Percentiles rank a stretch among this genome's conserved stretches.
These are phyloP conservation scores for Atopsyche davidsoni DNA, from an alignment of 1,140 invertebrate genomes.

Conservation along the genomic window DNA sequence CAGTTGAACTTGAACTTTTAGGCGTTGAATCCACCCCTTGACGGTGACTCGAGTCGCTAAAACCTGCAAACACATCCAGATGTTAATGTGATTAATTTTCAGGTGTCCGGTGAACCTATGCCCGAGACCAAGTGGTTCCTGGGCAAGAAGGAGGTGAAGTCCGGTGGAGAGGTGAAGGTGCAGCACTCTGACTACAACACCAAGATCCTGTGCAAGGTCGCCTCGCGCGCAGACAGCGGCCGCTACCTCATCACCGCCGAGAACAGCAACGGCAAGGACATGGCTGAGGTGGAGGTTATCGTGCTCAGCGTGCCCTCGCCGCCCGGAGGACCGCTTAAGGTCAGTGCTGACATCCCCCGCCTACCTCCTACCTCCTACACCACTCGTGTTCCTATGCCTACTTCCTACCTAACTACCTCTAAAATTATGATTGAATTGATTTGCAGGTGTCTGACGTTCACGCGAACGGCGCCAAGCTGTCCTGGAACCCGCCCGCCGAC, in stretches of 20 bases:
- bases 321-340: constrained; percentile 87
- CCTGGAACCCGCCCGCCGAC: constrained; percentile 86
- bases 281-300: constrained; percentile 85
- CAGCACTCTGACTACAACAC: constrained; percentile 86
- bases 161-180: constrained; percentile 64
- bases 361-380: too few relatives aligned
- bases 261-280: constrained; percentile 89
- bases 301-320: constrained; percentile 85
- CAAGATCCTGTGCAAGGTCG: constrained; percentile 77
- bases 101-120: constrained; percentile 82
- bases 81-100: constrained; percentile 64
- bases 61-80: too few relatives aligned
- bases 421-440: too few relatives aligned
- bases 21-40: too few relatives aligned
- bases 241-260: constrained; percentile 87
- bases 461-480: constrained; percentile 76
- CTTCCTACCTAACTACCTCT: too few relatives aligned
- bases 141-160: constrained; percentile 65
- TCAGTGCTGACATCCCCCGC: too few relatives aligned
- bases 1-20: too few relatives aligned
- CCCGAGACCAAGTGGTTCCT: constrained; percentile 86
- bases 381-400: too few relatives aligned
- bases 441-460: constrained; percentile 66
- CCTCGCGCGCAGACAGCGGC: constrained; percentile 83
- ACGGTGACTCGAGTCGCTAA: too few relatives aligned